Conservation (phyloP, 2,797 vertebrate genomes). For the Eulemur coronatus region DNA sequence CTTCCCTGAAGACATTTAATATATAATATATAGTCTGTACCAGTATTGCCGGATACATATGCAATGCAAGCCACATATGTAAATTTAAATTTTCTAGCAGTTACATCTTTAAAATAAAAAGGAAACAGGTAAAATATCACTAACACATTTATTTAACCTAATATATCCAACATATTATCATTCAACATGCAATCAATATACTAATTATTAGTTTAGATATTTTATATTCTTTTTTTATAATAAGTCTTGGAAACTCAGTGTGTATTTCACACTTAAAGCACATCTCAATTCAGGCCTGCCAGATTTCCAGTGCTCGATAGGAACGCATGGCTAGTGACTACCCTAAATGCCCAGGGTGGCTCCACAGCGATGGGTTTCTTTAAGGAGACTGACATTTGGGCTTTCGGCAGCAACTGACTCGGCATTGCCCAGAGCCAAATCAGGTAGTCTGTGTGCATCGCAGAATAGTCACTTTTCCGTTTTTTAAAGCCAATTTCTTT, state of each 20-base stretch:
- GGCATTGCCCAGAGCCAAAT: neutral
- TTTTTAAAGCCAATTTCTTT: neutral
- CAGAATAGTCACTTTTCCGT: neutral
- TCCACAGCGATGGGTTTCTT: neutral
- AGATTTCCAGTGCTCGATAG: neutral
- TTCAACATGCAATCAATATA: neutral
- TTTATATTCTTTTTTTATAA: neutral
- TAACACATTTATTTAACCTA: neutral
- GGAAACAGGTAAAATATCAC: neutral
- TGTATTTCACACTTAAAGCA: neutral
- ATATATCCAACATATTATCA: neutral
- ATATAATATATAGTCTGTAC: neutral
- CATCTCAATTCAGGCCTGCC: neutral
- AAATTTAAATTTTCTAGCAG: neutral
- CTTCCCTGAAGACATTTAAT: neutral
- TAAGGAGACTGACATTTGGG: neutral
- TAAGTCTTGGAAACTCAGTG: neutral
- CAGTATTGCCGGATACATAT: neutral
- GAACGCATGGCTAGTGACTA: neutral
- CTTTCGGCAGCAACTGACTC: neutral
- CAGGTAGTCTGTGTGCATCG: neutral
- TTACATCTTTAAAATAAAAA: neutral
- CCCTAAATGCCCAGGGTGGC: too few species aligned
- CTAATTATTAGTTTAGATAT: neutral
- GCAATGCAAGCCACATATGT: neutral